A percentile compares a stretch with the other conserved stretches of the same genome.
Conservation (phyloP, 2,113 vertebrate species). For the Okapia johnstoni region DNA sequence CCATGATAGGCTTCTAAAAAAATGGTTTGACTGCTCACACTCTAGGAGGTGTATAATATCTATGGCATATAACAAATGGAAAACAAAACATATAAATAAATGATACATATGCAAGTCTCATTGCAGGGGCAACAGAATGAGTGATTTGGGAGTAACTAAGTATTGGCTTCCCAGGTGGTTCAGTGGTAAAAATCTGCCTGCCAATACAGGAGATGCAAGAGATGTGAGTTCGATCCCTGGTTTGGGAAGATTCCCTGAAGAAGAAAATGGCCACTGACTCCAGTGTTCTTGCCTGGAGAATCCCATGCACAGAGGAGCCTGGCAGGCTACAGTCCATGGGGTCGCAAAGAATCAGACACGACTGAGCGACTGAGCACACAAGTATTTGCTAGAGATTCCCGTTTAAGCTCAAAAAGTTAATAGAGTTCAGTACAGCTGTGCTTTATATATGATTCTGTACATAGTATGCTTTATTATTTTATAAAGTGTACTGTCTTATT, state of each 20-base stretch:
- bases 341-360: fast-evolving
- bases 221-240: neutral
- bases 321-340: neutral
- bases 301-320: neutral
- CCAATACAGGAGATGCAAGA: neutral
- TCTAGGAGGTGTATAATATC: neutral
- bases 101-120: neutral
- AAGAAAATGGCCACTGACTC: neutral
- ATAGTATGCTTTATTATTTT: neutral
- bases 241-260: neutral
- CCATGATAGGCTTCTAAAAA: neutral
- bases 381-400: neutral
- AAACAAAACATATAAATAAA: neutral
- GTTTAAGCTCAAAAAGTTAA: neutral
- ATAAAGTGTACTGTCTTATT: neutral
- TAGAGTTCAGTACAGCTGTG: neutral
- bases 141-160: neutral
- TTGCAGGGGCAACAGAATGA: neutral
- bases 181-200: neutral
- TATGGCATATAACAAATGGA: neutral
- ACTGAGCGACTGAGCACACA: neutral
- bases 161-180: neutral
- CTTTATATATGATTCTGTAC: neutral
- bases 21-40: neutral
- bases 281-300: neutral